Evolutionary conservation across 2,797 vertebrate genomes (phyloP), one percentile per base, ranked within the genome.

Genomic region (Nothura maculosa): DNA sequence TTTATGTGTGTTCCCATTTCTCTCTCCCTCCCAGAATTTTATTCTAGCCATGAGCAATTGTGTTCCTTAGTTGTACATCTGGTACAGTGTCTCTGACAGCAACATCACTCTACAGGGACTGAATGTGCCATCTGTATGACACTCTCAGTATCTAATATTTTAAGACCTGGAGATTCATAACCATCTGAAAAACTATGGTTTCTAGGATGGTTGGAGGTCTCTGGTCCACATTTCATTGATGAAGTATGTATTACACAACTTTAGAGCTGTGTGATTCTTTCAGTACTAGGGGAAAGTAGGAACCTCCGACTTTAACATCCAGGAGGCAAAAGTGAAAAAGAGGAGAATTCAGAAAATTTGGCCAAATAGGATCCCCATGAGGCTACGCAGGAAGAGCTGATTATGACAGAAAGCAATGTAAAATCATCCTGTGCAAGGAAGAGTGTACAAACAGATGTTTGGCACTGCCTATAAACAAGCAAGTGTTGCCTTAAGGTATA

Each of bases 1-100:
- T 93, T 91, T 90, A 30, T 74, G 79, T 90, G 27, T 13, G 6
- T 89, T 85, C 43, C 48, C 42, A 47, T 68, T 93, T 78, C 67
- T 87, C 40, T 75, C 62, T 94, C 87, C 84, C 66, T 93, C 47
- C 42, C 42, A 52, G 82, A 88, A 90, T 96, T 94, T 90, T 57
- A 95, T 95, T 96, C 86, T 52, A 94, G 61, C 55, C 84, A 84
- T 12, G 50, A 96, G 8, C 66, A 68, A 40, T 94, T 74, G 62
- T 94, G 88, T 78, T 89, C 52, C 82, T 95, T 95, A 85, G 77
- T 54, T 82, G 84, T 96, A 93, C 96, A 97, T 96, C 96, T 97
- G 95, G 84, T 89, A 83, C 68, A 91, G 72, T 84, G 92, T 87
- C 95, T 94, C 75, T 97, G 95, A 97, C 93, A 97, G 80, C 90